Conservation (phyloP, 1,140 invertebrate genomes). For the Coenobita brevimanus region DNA sequence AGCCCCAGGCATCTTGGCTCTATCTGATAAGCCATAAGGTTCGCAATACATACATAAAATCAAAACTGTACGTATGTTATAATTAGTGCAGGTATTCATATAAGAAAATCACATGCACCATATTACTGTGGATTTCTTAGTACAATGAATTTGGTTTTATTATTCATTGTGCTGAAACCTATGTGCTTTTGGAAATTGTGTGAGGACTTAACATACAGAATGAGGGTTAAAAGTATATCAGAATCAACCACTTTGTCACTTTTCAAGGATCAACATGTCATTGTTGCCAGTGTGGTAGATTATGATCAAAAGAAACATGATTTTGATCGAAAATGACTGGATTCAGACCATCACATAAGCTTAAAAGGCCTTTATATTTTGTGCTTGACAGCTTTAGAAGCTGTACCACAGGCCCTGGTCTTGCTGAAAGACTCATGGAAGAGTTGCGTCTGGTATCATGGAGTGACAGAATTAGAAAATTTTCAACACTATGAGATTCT, state of each 20-base stretch:
- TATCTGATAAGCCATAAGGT: no score
- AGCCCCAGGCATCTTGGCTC: no score
- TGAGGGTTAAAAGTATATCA: slow-evolving; percentile 5
- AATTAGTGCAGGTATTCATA: slow-evolving; percentile 12
- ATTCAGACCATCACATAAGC: slow-evolving; percentile 8
- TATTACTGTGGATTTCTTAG: background rate
- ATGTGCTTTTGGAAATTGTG: background rate
- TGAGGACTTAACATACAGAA: background rate
- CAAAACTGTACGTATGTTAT: slow-evolving; percentile 1
- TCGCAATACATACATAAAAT: slow-evolving; percentile 10
- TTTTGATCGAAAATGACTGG: slow-evolving; percentile 3
- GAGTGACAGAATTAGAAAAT: slow-evolving; percentile 12
- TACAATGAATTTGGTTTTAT: background rate
- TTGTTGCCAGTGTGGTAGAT: slow-evolving; percentile 28
- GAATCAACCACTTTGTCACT: slow-evolving; percentile 13
- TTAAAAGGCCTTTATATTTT: slow-evolving; percentile 38
- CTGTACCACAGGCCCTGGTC: slow-evolving; percentile 13
- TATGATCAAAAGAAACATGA: slow-evolving; percentile 10
- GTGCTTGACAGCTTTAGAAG: slow-evolving; percentile 11
- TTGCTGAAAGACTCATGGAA: background rate
- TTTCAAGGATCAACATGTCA: background rate
- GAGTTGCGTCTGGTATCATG: slow-evolving; percentile 15
- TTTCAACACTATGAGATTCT: background rate
- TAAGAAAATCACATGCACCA: slow-evolving; percentile 9
- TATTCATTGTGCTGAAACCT: background rate